Evolutionary conservation across 2,797 vertebrate species (phyloP), one percentile per base, ranked within the genome.

Genomic region (Acanthis flammea): DNA sequence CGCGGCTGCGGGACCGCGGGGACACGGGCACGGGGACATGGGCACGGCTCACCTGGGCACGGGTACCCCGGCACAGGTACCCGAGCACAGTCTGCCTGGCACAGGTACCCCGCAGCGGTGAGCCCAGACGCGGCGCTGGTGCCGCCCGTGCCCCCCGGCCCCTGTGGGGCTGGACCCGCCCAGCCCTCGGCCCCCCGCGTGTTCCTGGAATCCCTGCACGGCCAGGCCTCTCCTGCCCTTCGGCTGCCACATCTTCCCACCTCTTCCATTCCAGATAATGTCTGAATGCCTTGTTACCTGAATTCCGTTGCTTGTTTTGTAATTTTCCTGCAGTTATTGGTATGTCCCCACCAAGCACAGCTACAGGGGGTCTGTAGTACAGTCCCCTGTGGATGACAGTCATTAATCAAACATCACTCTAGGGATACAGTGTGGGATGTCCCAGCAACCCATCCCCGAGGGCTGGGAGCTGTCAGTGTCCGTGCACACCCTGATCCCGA

Each of bases 361-460:
- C 0, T 5, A 12, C 30, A 25, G 33, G 41, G 27, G 55, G 17
- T 4, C 4, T 47, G 42, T 11, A 28, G 55, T 2, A 21, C n/a
- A 17, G 33, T 21, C 12, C 71, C 19, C 48, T 9, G 1, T 1
- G 14, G 70, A 33, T 14, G 22, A 6, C 7, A 44, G 82, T 19
- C 48, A 19, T 4, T 41, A 18, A 65, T 37, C 31, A 55, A 53
- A 27, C 33, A 13, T 11, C 16, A 2, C 10, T 55, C 24, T 2
- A 7, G 39, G 39, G 0, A 39, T 6, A 2, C 7, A 19, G 54
- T 3, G n/a, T 23, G 48, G 41, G 45, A 67, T 31, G 18, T 55
- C 23, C 12, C 63, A 17, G 2, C 2, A 25, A 21, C 14, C 21
- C n/a, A 3, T 8, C 12, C 17, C 1, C 4, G 10, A 4, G 65